Percentiles rank a stretch among this genome's conserved stretches.
phyloP scores from a whole-genome alignment of 1,140 invertebrate species.

The Lucilia sericata region DNA sequence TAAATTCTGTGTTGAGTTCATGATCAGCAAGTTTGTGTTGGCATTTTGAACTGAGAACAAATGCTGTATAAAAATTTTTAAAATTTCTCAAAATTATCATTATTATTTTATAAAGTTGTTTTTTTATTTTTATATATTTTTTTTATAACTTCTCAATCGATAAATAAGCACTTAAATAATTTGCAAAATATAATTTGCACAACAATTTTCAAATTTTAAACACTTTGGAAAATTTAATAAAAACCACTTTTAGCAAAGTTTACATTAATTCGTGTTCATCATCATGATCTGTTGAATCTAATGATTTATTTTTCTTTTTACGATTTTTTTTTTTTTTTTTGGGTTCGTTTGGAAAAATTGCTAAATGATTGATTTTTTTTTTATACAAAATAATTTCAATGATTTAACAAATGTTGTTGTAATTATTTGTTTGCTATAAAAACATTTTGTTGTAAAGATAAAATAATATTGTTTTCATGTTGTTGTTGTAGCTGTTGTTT shows the following conservation, averaged over 20 bases:
- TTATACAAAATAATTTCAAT: background rate
- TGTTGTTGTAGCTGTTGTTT: background rate
- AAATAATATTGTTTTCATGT: no score
- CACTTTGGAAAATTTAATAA: no score
- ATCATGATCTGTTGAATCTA: background rate
- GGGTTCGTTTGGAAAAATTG: constrained; percentile 21
- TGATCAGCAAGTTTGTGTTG: constrained; percentile 20
- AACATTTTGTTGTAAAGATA: background rate
- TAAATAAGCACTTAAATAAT: background rate
- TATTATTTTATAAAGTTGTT: constrained; percentile 46
- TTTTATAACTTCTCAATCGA: background rate
- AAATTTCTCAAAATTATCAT: constrained; percentile 27
- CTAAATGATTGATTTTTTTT: constrained; percentile 43
- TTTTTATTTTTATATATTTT: constrained; percentile 32
- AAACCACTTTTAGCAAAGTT: background rate
- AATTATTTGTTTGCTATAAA: constrained; percentile 14
- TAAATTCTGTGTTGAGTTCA: constrained; percentile 32
- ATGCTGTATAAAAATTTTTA: background rate
- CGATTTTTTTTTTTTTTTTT: background rate
- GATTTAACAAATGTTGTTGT: constrained; percentile 22
- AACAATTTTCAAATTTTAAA: background rate
- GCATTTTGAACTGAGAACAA: background rate
- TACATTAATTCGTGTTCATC: background rate
- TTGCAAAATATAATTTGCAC: background rate
- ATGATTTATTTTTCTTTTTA: no score